Conservation (phyloP, 2,797 vertebrate species). For the Syngnathus acus region DNA sequence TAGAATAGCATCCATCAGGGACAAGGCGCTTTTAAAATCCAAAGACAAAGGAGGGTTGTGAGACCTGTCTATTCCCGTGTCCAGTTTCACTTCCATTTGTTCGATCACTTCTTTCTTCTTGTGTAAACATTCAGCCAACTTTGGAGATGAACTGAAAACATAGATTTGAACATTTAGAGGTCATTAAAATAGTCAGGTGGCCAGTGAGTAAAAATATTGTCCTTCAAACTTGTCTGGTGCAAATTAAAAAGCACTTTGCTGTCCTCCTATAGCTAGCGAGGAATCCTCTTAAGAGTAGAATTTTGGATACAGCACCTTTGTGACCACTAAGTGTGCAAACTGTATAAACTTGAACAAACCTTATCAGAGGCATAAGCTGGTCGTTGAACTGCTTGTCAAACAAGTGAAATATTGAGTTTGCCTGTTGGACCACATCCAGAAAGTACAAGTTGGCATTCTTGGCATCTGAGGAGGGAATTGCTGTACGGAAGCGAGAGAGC, state of each 20-base stretch:
- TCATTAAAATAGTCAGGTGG: not conserved
- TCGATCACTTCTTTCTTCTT: slow-evolving; percentile 99
- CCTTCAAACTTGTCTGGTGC: not conserved
- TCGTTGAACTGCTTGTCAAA: slow-evolving; percentile 99
- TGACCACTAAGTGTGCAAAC: not conserved
- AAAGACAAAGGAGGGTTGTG: not conserved
- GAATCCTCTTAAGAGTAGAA: not conserved
- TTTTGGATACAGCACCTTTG: no score
- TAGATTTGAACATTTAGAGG: slow-evolving; percentile 5
- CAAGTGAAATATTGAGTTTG: slow-evolving; percentile 99
- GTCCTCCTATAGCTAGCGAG: not conserved
- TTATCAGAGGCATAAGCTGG: slow-evolving; percentile 98
- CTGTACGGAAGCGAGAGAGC: slow-evolving; percentile 52
- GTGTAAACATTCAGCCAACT: slow-evolving; percentile 95
- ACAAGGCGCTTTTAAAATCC: not conserved
- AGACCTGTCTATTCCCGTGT: slow-evolving; percentile 92
- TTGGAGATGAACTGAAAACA: slow-evolving; percentile 85
- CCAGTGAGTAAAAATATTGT: not conserved
- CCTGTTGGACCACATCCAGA: slow-evolving; percentile 96
- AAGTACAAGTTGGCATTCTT: slow-evolving; percentile 97
- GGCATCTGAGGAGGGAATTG: slow-evolving; percentile 93
- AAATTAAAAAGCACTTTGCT: no score
- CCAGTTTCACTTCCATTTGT: slow-evolving; percentile 98
- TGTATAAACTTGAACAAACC: slow-evolving; percentile 65
- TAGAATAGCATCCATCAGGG: not conserved